Base-by-base conservation (phyloP, 1,140 invertebrate species). In the Dolichoris vasculosae region DNA sequence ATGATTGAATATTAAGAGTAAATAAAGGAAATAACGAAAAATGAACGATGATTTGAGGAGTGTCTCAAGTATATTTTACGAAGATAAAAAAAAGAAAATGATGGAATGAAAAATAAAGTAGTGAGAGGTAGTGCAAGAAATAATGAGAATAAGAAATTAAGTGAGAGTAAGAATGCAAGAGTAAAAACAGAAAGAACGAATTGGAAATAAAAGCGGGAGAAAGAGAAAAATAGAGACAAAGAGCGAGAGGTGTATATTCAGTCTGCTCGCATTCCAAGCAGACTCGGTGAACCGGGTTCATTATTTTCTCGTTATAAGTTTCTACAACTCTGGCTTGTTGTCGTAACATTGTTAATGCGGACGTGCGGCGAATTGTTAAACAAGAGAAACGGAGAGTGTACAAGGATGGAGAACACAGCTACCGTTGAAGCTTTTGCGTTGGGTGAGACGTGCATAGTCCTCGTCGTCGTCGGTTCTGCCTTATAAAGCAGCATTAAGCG, bases 301-400 rank as follows among this genome's bases (percentile, higher is more conserved):
- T 92, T 92, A 92, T 92, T 92, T 92, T 92, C 92, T 92, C 92
- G 92, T 92, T 92, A 92, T 92, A 92, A 92, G 92, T 92, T 92
- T 92, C 91, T 92, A 92, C 92, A 92, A 92, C 91, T 92, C 64
- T 30, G 82, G 91, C 91, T 92, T 92, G 91, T 92, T 92, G 91
- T 91, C 91, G 92, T 92, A 92, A 92, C 90, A 90, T 90, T 92
- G 91, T 92, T 92, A 92, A 92, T 90, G 90, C 89, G 92, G 87
- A 92, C 92, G 91, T 90, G 91, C 87, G 85, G 89, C 89, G 91
- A 92, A 92, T 92, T 91, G 91, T 92, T 92, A 92, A 92, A 90
- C 88, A 89, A 89, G 88, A 86, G 88, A 86, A 88, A 88, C 87
- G 87, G 87, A 86, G 88, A 88, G 88, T 79, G 78, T 48, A 23